Conservation (phyloP, 2,113 vertebrate species). For the Cyprinodon brontotheroides region DNA sequence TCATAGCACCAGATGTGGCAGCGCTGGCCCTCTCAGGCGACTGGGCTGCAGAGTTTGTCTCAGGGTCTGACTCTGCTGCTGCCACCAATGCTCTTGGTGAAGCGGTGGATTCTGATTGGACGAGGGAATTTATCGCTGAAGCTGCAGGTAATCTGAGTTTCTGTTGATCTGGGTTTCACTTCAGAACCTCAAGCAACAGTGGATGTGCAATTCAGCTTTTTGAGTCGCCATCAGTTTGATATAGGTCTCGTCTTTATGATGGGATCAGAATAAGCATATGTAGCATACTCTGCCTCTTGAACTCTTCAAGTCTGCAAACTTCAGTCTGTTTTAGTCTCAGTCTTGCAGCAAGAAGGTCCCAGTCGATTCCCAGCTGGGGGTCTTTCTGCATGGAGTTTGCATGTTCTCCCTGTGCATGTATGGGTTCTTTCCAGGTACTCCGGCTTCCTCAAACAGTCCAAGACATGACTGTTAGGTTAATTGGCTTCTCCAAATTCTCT, state of each 20-base stretch:
- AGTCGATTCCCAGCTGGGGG: too few relatives aligned
- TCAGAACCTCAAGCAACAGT: neutral
- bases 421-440: too few relatives aligned
- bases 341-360: too few relatives aligned
- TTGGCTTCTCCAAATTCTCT: too few relatives aligned
- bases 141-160: conserved; percentile 83
- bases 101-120: conserved; percentile 93
- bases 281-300: neutral
- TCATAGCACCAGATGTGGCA: conserved; percentile 92
- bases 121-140: conserved; percentile 95
- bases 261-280: neutral
- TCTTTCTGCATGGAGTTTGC: too few relatives aligned
- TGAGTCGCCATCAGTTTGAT: conserved; percentile 20
- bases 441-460: too few relatives aligned
- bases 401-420: too few relatives aligned
- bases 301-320: neutral
- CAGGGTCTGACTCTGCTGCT: conserved; percentile 80
- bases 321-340: neutral
- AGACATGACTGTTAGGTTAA: too few relatives aligned
- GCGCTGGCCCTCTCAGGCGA: conserved; percentile 93
- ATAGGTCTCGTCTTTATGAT: conserved; percentile 10
- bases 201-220: conserved; percentile 6
- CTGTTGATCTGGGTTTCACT: conserved; percentile 8
- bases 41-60: conserved; percentile 93
- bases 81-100: conserved; percentile 75